Conservation (phyloP, 2,113 vertebrate species). For the Brachypodius melanocephalos region DNA sequence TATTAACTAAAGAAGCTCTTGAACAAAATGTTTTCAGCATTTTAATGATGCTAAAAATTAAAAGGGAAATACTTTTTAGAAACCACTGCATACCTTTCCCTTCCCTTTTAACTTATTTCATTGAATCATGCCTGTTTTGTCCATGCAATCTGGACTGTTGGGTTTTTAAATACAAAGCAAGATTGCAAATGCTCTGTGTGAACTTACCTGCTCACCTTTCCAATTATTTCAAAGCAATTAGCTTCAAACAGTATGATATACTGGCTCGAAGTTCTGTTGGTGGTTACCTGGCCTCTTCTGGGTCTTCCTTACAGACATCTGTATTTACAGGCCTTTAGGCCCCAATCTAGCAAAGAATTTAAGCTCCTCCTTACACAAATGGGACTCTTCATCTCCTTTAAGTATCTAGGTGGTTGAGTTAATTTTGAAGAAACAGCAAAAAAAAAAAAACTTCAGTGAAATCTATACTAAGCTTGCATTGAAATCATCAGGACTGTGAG, state of each 20-base stretch:
- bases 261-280: conserved; percentile 31
- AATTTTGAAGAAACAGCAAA: not conserved
- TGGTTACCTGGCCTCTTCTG: conserved; percentile 33
- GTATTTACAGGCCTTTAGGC: not conserved
- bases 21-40: conserved; percentile 53
- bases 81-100: not conserved
- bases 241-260: conserved; percentile 48
- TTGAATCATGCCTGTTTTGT: not conserved
- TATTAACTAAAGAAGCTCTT: conserved; percentile 57
- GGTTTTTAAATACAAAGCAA: conserved; percentile 29
- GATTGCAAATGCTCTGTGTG: conserved; percentile 30
- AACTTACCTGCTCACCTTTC: conserved; percentile 60
- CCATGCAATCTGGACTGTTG: not conserved
- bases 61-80: not conserved
- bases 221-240: conserved; percentile 69
- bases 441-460: not conserved
- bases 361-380: not conserved
- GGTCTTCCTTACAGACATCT: conserved; percentile 24
- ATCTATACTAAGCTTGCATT: not conserved
- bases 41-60: conserved; percentile 45
- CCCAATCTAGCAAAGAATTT: not conserved
- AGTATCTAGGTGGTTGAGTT: not conserved
- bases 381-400: not conserved
- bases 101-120: conserved; percentile 8
- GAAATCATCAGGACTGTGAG: not conserved